Evolutionary conservation across 2,113 vertebrate genomes (phyloP).

Genomic region (Bubo bubo): DNA sequence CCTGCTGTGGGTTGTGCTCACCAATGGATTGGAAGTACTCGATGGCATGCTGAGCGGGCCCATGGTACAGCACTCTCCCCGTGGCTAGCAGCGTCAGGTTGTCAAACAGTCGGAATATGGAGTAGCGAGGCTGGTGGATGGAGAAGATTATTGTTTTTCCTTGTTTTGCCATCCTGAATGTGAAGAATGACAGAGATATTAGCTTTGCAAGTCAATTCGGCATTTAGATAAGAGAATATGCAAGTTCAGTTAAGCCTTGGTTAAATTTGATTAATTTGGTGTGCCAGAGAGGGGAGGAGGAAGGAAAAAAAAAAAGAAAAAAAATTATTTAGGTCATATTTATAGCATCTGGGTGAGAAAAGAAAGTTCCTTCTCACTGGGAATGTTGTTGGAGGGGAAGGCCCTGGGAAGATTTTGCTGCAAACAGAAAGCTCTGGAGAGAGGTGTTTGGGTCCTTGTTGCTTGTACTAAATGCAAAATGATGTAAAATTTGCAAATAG

Average conservation of each 20-base stretch:
- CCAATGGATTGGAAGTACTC: constrained; percentile 84
- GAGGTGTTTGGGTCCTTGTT: background rate
- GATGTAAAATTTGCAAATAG: background rate
- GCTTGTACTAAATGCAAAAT: background rate
- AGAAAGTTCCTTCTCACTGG: background rate
- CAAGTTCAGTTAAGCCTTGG: background rate
- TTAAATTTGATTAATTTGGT: background rate
- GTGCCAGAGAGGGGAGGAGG: background rate
- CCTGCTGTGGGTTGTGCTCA: constrained; percentile 37
- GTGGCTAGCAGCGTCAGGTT: constrained; percentile 85
- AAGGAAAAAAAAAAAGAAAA: background rate
- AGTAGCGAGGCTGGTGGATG: constrained; percentile 94
- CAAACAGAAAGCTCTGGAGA: background rate
- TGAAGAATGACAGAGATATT: background rate
- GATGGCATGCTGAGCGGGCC: constrained; percentile 78
- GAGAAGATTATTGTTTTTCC: constrained; percentile 93
- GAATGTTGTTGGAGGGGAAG: background rate
- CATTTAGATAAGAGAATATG: background rate
- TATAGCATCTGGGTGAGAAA: background rate
- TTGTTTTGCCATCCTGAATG: constrained; percentile 81
- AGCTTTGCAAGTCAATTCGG: background rate
- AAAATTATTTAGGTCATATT: background rate
- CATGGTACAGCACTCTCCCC: constrained; percentile 87
- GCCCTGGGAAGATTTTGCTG: background rate
- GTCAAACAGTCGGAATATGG: constrained; percentile 93